Evolutionary conservation across 2,888 invertebrate species (phyloP).

Genomic region (Polyommatus icarus): DNA sequence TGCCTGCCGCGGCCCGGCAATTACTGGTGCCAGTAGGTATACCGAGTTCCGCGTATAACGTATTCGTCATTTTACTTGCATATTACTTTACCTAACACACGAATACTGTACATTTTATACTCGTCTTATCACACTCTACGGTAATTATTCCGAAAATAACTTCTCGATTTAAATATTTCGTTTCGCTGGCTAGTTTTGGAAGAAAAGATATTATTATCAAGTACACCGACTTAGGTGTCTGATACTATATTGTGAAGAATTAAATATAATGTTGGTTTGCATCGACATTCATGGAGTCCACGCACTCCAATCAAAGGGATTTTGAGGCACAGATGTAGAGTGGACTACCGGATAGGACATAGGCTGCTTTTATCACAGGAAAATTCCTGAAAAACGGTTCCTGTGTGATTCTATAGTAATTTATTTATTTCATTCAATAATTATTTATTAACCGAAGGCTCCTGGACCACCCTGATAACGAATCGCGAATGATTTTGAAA

Average conservation of each 20-base stretch:
- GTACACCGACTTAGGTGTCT: background rate
- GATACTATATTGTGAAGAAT: no score
- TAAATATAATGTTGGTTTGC: no score
- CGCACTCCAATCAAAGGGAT: no score
- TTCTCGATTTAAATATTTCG: background rate
- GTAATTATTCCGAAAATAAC: background rate
- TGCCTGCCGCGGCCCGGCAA: constrained; percentile 36
- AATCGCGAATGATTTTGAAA: background rate
- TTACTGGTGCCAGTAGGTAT: constrained; percentile 33
- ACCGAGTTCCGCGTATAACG: background rate
- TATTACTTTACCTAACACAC: constrained; percentile 2
- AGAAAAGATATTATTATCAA: background rate
- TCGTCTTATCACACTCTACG: background rate
- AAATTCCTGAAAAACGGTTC: no score
- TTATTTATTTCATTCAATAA: no score
- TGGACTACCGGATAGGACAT: no score
- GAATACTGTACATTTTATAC: background rate
- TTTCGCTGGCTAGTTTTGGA: background rate
- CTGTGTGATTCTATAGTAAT: no score
- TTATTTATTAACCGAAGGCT: no score
- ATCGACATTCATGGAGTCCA: no score
- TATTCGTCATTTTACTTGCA: constrained; percentile 13
- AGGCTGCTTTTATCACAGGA: no score
- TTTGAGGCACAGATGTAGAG: no score
- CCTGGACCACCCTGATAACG: no score